Evolutionary conservation across 2,113 vertebrate genomes (phyloP).

Genomic region (Acrocephalus kingi): DNA sequence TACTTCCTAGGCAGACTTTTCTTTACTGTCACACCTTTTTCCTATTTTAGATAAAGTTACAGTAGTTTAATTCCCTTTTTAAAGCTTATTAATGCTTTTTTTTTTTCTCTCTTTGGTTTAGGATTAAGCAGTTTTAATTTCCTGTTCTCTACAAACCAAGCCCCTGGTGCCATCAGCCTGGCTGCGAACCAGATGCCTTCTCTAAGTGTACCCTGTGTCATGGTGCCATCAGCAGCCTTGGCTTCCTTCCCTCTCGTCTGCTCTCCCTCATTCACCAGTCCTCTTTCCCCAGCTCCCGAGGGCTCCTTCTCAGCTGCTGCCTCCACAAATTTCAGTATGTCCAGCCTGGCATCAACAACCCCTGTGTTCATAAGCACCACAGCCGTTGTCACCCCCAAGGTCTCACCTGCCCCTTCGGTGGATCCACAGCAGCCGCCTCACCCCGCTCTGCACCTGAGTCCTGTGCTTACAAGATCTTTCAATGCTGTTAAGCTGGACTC

Average conservation of each 20-base stretch:
- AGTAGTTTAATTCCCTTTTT: background rate
- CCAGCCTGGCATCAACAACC: constrained; percentile 68
- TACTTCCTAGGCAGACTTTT: background rate
- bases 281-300: constrained; percentile 8
- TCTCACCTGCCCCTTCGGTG: background rate
- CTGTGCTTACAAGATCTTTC: constrained; percentile 49
- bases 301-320: constrained; percentile 47
- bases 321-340: constrained; percentile 74
- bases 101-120: constrained; percentile 56
- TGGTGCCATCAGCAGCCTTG: constrained; percentile 82
- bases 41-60: background rate
- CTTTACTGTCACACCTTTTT: background rate
- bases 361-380: constrained; percentile 78
- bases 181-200: constrained; percentile 71
- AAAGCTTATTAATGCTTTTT: background rate
- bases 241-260: constrained; percentile 82
- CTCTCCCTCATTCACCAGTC: constrained; percentile 57
- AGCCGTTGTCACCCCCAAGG: constrained; percentile 52
- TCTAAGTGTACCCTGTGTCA: constrained; percentile 82
- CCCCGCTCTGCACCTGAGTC: constrained; percentile 47
- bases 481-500: constrained; percentile 63
- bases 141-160: constrained; percentile 80
- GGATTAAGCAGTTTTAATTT: constrained; percentile 81
- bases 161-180: constrained; percentile 58
- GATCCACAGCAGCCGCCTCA: constrained; percentile 58